A percentile compares a stretch with the other conserved stretches of the same genome.
These are phyloP conservation scores for Esox masquinongy DNA, from an alignment of 2,797 vertebrate species.

Conservation along the genomic window DNA sequence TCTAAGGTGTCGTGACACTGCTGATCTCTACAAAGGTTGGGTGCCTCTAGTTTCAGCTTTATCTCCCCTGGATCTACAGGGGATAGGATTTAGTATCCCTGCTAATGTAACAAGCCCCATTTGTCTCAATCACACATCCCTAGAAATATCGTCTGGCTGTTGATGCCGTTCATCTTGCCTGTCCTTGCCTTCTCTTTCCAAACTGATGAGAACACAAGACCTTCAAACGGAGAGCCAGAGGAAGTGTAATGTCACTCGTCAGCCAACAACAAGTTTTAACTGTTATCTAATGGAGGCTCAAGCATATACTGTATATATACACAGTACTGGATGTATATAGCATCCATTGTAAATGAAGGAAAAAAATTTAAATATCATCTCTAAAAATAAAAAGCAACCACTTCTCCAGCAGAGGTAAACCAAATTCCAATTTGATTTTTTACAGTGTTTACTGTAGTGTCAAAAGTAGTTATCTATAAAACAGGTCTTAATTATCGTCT, in stretches of 20 bases:
- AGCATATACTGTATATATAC: neutral
- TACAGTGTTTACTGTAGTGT: neutral
- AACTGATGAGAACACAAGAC: constrained; percentile 66
- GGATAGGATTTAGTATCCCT: constrained; percentile 74
- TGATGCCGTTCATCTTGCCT: constrained; percentile 79
- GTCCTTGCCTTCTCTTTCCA: constrained; percentile 77
- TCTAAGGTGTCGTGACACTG: constrained; percentile 61
- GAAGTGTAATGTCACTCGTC: constrained; percentile 49
- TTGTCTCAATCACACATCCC: constrained; percentile 80
- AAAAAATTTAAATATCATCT: constrained; percentile 22
- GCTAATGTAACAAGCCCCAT: constrained; percentile 80
- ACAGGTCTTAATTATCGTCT: neutral
- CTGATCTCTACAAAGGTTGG: constrained; percentile 76
- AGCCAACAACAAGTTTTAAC: constrained; percentile 43
- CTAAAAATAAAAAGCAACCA: constrained; percentile 15
- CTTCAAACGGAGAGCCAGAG: constrained; percentile 64
- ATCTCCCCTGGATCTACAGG: constrained; percentile 76
- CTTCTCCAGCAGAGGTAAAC: neutral
- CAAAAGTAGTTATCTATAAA: neutral
- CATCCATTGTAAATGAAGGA: constrained; percentile 24
- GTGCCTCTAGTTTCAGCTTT: constrained; percentile 78
- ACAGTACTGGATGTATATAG: neutral
- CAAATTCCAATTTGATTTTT: constrained; percentile 27
- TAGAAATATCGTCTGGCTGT: constrained; percentile 74
- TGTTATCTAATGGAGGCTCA: constrained; percentile 37